Base-by-base conservation (phyloP, 1,140 invertebrate species). In the Hetaerina americana region DNA sequence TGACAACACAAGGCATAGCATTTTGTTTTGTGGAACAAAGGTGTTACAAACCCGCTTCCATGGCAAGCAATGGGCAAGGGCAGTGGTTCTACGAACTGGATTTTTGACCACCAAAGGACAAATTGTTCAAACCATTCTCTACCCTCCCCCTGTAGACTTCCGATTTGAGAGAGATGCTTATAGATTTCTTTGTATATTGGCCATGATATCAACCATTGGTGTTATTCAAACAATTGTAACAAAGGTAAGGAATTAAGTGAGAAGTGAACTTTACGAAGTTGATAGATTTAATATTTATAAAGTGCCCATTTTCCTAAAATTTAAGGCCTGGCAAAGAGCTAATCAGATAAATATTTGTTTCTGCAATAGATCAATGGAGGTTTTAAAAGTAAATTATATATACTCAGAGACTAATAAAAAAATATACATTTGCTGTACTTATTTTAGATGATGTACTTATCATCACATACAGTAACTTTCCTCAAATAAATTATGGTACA, bases 101-200 rank as follows among this genome's bases (percentile, higher is more conserved):
- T 94, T 94, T 78, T 87, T 89, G 73, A 98, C 96, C 0, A 89
- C 89, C 3, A 96, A 96, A 83, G 96, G 95, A 1, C 89, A 91
- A 77, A 80, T 98, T 0, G 93, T 97, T 0, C 87, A 94, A n/a
- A 94, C 93, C 28, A 98, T 98, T 75, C 82, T 98, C 66, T 97
- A 95, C 80, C 96, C 96, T 27, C 93, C 95, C 68, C 95, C 95
- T 0, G 91, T 94, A 0, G 94, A 97, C 81, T 97, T 96, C 82
- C 93, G 95, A 80, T 97, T 98, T 78, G 93, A 97, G 77, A 87
- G 90, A 72, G 95, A 97, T 80, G 91, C 93, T 0, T 95, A 95
- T 80, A 94, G 92, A 79, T 97, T 96, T 80, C 90, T 98, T 71
- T 87, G 88, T 22, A 89, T 95, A 73, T 80, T 98, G 26, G 88